Evolutionary conservation across 2,888 invertebrate species (phyloP).

Genomic region (Glyphotaelius pellucidus): DNA sequence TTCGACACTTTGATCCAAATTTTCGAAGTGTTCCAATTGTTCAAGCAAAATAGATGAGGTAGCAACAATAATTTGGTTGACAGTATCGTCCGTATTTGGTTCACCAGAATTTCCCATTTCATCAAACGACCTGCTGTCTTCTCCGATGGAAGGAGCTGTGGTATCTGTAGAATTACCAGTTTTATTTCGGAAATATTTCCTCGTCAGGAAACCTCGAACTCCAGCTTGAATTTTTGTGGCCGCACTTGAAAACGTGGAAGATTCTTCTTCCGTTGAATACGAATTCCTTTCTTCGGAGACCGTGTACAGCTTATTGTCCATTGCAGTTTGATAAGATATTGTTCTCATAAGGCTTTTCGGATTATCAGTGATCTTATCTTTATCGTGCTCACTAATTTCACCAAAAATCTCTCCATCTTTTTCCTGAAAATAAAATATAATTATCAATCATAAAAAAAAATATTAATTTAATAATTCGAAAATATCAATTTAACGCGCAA

Average conservation of each 20-base stretch:
- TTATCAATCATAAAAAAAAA: not conserved
- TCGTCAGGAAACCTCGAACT: constrained; percentile 82
- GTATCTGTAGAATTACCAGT: constrained; percentile 72
- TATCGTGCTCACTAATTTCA: constrained; percentile 12
- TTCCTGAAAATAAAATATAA: constrained; percentile 10
- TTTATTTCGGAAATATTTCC: constrained; percentile 76
- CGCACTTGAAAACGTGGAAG: constrained; percentile 75
- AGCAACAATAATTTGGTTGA: constrained; percentile 62
- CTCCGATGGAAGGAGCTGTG: constrained; percentile 71
- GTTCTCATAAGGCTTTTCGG: constrained; percentile 36
- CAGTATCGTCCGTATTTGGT: constrained; percentile 58
- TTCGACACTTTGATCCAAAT: constrained; percentile 53
- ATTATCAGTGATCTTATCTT: not conserved
- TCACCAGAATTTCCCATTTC: constrained; percentile 56
- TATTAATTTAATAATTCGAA: not conserved
- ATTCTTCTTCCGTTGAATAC: constrained; percentile 76
- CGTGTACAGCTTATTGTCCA: constrained; percentile 71
- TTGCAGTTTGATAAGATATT: constrained; percentile 41
- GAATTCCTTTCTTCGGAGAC: constrained; percentile 77
- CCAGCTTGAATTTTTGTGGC: constrained; percentile 84
- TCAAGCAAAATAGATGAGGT: constrained; percentile 61
- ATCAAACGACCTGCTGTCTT: constrained; percentile 69
- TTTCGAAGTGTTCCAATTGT: constrained; percentile 65
- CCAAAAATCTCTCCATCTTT: not conserved
- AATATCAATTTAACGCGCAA: not conserved